These are phyloP conservation scores for Rhynchophorus ferrugineus DNA, from an alignment of 1,140 invertebrate genomes.

Conservation along the genomic window DNA sequence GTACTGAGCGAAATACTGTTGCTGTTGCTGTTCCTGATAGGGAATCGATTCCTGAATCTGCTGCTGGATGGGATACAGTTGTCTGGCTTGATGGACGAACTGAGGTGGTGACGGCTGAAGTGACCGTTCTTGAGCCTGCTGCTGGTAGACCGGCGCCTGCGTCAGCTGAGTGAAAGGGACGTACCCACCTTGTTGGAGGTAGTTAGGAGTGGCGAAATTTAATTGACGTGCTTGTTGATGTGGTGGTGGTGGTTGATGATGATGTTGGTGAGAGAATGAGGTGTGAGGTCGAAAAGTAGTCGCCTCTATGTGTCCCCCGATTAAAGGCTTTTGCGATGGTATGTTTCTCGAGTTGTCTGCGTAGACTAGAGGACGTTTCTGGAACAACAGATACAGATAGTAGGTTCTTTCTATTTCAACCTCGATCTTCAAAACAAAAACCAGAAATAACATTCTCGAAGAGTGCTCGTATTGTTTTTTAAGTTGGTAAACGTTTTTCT, in stretches of 20 bases:
- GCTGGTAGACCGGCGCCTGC: constrained; percentile 20
- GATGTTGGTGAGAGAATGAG: constrained; percentile 10
- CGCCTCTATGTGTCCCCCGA: constrained; percentile 36
- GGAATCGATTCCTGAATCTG: constrained; percentile 13
- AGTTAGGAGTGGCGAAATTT: constrained; percentile 6
- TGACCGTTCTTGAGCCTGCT: constrained; percentile 12
- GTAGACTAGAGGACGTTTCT: constrained; percentile 35
- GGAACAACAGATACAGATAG: constrained; percentile 36
- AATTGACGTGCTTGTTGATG: constrained; percentile 1
- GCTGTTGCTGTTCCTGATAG: constrained; percentile 31
- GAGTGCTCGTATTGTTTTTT: too few species aligned
- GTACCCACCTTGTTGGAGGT: constrained; percentile 17
- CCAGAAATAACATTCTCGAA: too few species aligned
- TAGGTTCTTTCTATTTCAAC: too few species aligned
- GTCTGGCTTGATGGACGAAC: constrained; percentile 22
- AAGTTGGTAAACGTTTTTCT: too few species aligned
- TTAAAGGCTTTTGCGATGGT: constrained; percentile 26
- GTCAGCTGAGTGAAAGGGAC: constrained; percentile 19
- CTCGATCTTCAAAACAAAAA: too few species aligned
- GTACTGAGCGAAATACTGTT: constrained; percentile 19
- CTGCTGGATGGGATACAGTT: constrained; percentile 16
- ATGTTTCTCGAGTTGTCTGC: constrained; percentile 28
- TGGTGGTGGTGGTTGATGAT: constrained; percentile 9
- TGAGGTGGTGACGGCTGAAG: constrained; percentile 34
- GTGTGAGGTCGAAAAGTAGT: constrained; percentile 35